These are phyloP conservation scores for Sphaerophoria rueppellii DNA, from an alignment of 2,888 invertebrate species.

Conservation along the genomic window DNA sequence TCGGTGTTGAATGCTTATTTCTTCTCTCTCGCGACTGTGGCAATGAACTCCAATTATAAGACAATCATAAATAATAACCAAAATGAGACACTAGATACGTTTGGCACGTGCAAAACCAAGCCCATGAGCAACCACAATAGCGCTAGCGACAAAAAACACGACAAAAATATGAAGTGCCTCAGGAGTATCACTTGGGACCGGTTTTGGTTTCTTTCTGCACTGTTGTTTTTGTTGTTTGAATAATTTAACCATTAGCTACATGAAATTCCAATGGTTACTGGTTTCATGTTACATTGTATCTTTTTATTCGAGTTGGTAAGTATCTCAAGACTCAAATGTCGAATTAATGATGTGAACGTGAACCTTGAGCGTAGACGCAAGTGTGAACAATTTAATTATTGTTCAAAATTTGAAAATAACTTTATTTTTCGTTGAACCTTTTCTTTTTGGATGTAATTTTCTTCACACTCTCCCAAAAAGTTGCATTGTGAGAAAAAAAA, in stretches of 20 bases:
- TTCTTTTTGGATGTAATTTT: slow-evolving; percentile 27
- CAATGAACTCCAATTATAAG: slow-evolving; percentile 66
- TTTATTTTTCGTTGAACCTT: slow-evolving; percentile 39
- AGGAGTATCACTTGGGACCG: slow-evolving; percentile 62
- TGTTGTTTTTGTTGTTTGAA: slow-evolving; percentile 56
- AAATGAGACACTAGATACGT: slow-evolving; percentile 12
- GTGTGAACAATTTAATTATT: slow-evolving; percentile 69
- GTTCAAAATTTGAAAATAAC: slow-evolving; percentile 51
- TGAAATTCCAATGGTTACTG: slow-evolving; percentile 40
- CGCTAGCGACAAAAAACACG: neutral
- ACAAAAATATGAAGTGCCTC: slow-evolving; percentile 36
- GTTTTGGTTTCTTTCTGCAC: slow-evolving; percentile 52
- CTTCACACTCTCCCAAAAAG: slow-evolving; percentile 3
- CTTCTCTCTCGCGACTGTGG: slow-evolving; percentile 28
- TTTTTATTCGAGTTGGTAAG: slow-evolving; percentile 1
- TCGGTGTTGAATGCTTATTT: slow-evolving; percentile 48
- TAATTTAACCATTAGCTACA: slow-evolving; percentile 44
- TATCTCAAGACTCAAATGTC: slow-evolving; percentile 32
- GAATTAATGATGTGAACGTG: slow-evolving; percentile 64
- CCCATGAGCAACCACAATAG: slow-evolving; percentile 10
- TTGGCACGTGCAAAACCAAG: slow-evolving; percentile 29
- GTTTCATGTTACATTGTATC: slow-evolving; percentile 14
- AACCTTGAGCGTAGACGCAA: neutral
- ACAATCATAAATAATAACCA: slow-evolving; percentile 18
- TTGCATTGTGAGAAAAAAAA: slow-evolving; percentile 30